Base-by-base conservation (phyloP, 2,888 invertebrate genomes). In the Troides aeacus region DNA sequence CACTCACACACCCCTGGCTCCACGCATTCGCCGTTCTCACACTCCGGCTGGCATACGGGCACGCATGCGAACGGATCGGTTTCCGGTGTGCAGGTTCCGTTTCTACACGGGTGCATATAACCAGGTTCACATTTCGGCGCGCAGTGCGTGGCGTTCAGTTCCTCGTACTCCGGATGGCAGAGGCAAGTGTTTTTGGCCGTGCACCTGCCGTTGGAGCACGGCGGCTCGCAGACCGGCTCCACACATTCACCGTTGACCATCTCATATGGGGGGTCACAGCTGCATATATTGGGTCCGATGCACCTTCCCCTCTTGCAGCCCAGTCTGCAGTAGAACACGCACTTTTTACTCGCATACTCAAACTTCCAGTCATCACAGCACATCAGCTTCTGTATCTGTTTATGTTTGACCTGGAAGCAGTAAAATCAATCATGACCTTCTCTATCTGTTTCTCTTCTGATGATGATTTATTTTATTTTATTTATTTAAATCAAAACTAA, bases 301-400 rank as follows among this genome's bases (percentile, higher is more conserved):
- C 92, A 93, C 0, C 73, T 78, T 0, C 86, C 85, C 57, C 82
- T 75, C 0, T 66, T 65, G 74, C 93, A 93, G 0, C 75, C 78
- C 0, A 66, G 72, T 21, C 66, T 73, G 73, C 82, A 85, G 58
- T 62, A 68, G 58, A 72, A 81, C 57, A 69, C 72, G 70, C 83
- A 85, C 21, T 50, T 72, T 2, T 72, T 68, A 1, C 21, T 50
- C 0, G 36, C 21, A 8, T 7, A n/a, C 1, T 72, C 68, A 50
- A 71, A 75, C 18, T 67, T 56, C 68, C 71, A 77, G 17, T 67
- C 65, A 6, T 62, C 18, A 30, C 78, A 78, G 69, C 78, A 78
- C 6, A 23, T 8, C 3, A 56, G 24, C 36, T 42, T 39, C 23
- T 42, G 24, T 15, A n/a, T 56, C 61, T 23, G 61, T 64, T 36